phyloP scores from a whole-genome alignment of 2,888 invertebrate genomes.

The Isoperla grammatica region DNA sequence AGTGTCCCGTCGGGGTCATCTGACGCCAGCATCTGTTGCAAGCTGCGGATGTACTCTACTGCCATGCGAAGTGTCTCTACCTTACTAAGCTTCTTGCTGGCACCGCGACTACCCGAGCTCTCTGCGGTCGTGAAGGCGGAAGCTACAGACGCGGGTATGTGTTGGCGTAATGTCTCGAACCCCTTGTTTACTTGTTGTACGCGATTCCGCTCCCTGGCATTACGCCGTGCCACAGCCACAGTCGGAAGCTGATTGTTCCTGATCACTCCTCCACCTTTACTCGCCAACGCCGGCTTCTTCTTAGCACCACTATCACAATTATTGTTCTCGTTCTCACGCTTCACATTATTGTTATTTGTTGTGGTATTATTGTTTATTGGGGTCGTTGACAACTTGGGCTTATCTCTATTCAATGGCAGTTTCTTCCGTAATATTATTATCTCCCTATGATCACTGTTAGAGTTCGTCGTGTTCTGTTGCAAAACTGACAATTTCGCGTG shows the following conservation, averaged over 20 bases:
- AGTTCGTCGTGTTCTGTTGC: slow-evolving; percentile 57
- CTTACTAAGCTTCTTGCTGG: slow-evolving; percentile 72
- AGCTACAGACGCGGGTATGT: slow-evolving; percentile 79
- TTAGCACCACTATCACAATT: slow-evolving; percentile 33
- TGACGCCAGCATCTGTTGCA: slow-evolving; percentile 68
- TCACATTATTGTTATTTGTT: background rate
- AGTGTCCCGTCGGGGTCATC: slow-evolving; percentile 47
- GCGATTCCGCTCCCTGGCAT: slow-evolving; percentile 87
- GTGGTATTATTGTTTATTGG: background rate
- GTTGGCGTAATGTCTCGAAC: slow-evolving; percentile 79
- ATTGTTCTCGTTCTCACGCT: slow-evolving; percentile 35
- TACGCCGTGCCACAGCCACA: slow-evolving; percentile 78
- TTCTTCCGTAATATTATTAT: slow-evolving; percentile 53
- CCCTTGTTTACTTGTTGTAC: slow-evolving; percentile 91
- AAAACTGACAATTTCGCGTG: slow-evolving; percentile 58
- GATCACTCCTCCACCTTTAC: background rate
- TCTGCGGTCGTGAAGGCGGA: slow-evolving; percentile 61
- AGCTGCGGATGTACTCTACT: slow-evolving; percentile 79
- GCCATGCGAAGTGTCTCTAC: slow-evolving; percentile 87
- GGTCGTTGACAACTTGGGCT: background rate
- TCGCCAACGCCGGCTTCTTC: slow-evolving; percentile 40
- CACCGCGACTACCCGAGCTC: slow-evolving; percentile 58
- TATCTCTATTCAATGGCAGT: slow-evolving; percentile 32
- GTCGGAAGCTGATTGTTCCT: slow-evolving; percentile 53
- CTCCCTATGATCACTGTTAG: slow-evolving; percentile 49